Percentiles rank a stretch among this genome's conserved stretches.
These are phyloP conservation scores for Drosophila kanapiae DNA, from an alignment of 1,140 invertebrate species.

Conservation along the genomic window DNA sequence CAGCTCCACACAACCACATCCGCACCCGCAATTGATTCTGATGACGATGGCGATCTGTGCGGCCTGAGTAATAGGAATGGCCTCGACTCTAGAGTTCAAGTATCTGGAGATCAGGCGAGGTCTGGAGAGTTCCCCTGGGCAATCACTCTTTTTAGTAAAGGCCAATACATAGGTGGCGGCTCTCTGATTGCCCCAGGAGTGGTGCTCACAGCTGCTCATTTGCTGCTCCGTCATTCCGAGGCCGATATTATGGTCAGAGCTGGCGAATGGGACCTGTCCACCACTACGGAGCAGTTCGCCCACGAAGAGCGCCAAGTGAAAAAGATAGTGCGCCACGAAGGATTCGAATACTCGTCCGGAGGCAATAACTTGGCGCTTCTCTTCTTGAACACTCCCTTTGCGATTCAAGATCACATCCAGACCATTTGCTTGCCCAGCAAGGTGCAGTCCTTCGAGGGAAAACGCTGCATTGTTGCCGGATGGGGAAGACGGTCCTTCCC, in stretches of 20 bases:
- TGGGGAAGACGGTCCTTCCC: background rate
- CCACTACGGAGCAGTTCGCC: fast-evolving
- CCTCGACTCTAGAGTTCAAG: background rate
- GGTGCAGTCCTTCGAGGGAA: background rate
- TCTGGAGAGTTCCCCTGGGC: slow-evolving; percentile 13
- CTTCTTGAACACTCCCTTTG: background rate
- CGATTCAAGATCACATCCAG: slow-evolving; percentile 1
- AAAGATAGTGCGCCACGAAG: background rate
- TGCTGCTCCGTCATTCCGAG: background rate
- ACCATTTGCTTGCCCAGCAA: slow-evolving; percentile 16
- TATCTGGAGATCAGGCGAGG: background rate
- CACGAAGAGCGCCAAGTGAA: background rate
- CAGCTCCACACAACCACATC: too few species aligned
- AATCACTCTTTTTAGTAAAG: background rate
- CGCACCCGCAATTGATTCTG: too few species aligned
- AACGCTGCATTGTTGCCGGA: slow-evolving; percentile 12
- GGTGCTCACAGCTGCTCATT: slow-evolving; percentile 18
- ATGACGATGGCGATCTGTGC: background rate
- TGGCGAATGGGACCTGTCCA: slow-evolving; percentile 14
- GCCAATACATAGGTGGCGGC: background rate
- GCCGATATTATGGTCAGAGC: slow-evolving; percentile 12
- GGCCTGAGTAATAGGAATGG: slow-evolving; percentile 1
- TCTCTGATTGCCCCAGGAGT: background rate
- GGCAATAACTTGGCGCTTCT: slow-evolving; percentile 15
- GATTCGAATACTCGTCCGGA: background rate